A percentile compares a stretch with the other conserved stretches of the same genome.
Conservation (phyloP, 2,888 invertebrate genomes). For the Siphonodentalium dalli region DNA sequence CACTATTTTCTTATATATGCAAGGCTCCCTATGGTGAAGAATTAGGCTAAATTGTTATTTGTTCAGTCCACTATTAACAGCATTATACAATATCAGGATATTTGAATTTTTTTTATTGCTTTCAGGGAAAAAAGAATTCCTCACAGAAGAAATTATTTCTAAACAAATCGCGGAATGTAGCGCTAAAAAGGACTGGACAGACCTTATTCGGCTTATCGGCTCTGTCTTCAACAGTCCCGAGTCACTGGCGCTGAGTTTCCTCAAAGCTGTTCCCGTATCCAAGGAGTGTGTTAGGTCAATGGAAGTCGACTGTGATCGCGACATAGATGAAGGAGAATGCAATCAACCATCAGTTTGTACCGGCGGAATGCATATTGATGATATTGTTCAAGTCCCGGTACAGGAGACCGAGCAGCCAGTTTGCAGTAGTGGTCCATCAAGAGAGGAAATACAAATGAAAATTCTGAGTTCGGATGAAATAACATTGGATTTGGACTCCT, state of each 20-base stretch:
- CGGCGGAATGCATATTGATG: conserved; percentile 1
- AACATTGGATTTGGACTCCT: conserved; percentile 67
- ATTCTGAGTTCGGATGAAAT: conserved; percentile 21
- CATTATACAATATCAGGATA: no score
- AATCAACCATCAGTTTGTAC: conserved; percentile 23
- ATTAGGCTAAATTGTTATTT: no score
- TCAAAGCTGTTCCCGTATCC: conserved; percentile 67
- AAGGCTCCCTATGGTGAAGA: no score
- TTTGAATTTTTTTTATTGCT: conserved; percentile 9
- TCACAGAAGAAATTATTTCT: conserved; percentile 80
- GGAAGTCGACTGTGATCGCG: conserved; percentile 85
- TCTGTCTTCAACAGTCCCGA: conserved; percentile 78
- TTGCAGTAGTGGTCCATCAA: background rate
- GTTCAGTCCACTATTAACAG: no score
- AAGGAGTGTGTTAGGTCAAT: conserved; percentile 78
- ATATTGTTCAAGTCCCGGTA: conserved; percentile 10
- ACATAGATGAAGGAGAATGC: conserved; percentile 72
- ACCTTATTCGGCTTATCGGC: conserved; percentile 78
- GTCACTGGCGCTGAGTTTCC: conserved; percentile 78
- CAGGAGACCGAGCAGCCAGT: conserved; percentile 8
- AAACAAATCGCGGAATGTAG: conserved; percentile 80
- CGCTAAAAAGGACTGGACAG: conserved; percentile 74
- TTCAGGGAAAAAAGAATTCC: conserved; percentile 33
- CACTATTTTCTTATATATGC: no score
- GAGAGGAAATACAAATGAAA: no score